Base-by-base conservation (phyloP, 2,113 vertebrate genomes). In the Myanophis thanlyinensis region DNA sequence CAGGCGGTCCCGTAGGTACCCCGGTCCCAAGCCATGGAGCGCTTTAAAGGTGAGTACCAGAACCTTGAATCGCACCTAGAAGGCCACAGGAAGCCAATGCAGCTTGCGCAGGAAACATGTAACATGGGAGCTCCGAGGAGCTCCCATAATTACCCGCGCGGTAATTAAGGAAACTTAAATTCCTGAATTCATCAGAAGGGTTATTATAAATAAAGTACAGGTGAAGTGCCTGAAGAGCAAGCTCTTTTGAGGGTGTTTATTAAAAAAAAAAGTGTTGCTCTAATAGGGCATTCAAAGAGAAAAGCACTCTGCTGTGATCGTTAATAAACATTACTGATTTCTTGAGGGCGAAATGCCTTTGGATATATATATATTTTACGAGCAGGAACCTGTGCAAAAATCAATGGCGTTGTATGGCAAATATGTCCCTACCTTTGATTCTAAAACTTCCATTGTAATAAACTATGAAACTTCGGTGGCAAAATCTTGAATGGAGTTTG, bases 101-200 rank as follows among this genome's bases (percentile, higher is more conserved):
- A n/a, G n/a, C n/a, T n/a, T n/a, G n/a, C n/a, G n/a, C n/a, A n/a
- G n/a, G n/a, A n/a, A n/a, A n/a, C n/a, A n/a, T n/a, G n/a, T n/a
- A n/a, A n/a, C n/a, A n/a, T n/a, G n/a, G n/a, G n/a, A n/a, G n/a
- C n/a, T n/a, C n/a, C n/a, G n/a, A n/a, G n/a, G n/a, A n/a, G n/a
- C n/a, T n/a, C n/a, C n/a, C n/a, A n/a, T n/a, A n/a, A n/a, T n/a
- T n/a, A n/a, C n/a, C n/a, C n/a, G n/a, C n/a, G n/a, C n/a, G n/a
- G n/a, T n/a, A n/a, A n/a, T n/a, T n/a, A n/a, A n/a, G n/a, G 97
- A 98, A 97, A 97, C 96, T 97, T 98, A 97, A 97, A 97, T 97
- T 97, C 91, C 89, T 93, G 87, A 96, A 95, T 95, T 98, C 97
- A 97, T 98, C 98, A 98, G 97, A 98, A 98, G 97, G 90, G 96